Percentiles rank a stretch among this genome's conserved stretches.
Evolutionary conservation across 35 echinoderm and acorn worm species (phyloP).

Genomic region (Apostichopus parvimensis): DNA sequence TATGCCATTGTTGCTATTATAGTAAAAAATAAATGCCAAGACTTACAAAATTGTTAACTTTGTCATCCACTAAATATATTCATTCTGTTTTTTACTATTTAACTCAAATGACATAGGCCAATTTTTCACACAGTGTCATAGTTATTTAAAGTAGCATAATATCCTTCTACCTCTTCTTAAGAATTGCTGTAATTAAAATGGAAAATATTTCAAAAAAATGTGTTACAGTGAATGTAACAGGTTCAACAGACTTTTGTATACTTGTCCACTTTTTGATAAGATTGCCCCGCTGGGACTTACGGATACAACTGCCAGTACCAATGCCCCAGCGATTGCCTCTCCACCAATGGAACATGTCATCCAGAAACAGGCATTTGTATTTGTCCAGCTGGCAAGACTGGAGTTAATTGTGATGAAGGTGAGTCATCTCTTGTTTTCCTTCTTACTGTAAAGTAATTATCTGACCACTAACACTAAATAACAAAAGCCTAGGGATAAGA

Average conservation of each 20-base stretch:
- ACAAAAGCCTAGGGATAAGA: too few relatives aligned
- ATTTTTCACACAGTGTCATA: not conserved
- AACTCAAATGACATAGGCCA: too few relatives aligned
- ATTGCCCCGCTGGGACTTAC: conserved; percentile 55
- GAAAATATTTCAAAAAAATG: not conserved
- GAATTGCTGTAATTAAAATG: not conserved
- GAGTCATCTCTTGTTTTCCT: not conserved
- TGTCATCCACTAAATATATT: too few relatives aligned
- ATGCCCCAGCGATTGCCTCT: conserved; percentile 32
- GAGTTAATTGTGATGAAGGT: conserved; percentile 50
- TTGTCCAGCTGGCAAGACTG: conserved; percentile 53
- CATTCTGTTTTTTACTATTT: too few relatives aligned
- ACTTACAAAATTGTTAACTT: too few relatives aligned
- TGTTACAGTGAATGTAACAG: too few relatives aligned
- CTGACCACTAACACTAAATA: not conserved
- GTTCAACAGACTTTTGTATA: not conserved
- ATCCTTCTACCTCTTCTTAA: not conserved
- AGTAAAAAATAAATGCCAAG: too few relatives aligned
- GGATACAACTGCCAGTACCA: conserved; percentile 48
- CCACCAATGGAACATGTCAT: conserved; percentile 29
- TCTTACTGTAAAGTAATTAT: not conserved
- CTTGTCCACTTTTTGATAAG: not conserved
- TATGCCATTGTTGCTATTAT: too few relatives aligned
- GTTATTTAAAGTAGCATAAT: not conserved
- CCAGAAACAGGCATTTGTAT: conserved; percentile 34